phyloP scores from a whole-genome alignment of 2,113 vertebrate genomes.

The Thomomys bottae region DNA sequence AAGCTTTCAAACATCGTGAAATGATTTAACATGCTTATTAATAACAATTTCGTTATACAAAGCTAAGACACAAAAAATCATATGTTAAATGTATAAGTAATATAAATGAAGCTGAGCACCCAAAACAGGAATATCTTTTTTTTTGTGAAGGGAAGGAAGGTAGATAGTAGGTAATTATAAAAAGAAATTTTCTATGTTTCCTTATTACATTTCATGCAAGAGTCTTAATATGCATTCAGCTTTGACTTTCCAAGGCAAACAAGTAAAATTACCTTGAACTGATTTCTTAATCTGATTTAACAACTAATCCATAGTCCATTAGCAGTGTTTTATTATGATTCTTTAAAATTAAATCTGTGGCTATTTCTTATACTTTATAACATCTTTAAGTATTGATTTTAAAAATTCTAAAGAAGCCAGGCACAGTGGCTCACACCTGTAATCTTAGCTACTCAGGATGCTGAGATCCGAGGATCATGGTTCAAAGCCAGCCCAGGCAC shows the following conservation, averaged over 20 bases:
- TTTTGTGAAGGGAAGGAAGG: not conserved
- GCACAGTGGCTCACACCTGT: no score
- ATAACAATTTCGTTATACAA: not conserved
- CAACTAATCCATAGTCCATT: not conserved
- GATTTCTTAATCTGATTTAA: not conserved
- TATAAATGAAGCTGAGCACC: not conserved
- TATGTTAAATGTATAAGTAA: not conserved
- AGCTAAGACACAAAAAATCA: not conserved
- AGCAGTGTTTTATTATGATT: constrained; percentile 30
- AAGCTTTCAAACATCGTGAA: not conserved
- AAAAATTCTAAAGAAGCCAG: constrained; percentile 43
- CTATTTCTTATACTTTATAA: not conserved
- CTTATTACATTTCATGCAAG: not conserved
- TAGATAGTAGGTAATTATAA: not conserved
- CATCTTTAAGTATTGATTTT: constrained; percentile 14
- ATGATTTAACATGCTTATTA: not conserved
- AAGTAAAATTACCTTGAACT: constrained; percentile 19
- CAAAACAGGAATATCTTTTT: not conserved
- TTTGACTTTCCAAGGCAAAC: constrained; percentile 1
- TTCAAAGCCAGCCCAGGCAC: no score
- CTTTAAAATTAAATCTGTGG: constrained; percentile 38
- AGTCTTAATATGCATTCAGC: not conserved
- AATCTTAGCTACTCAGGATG: no score
- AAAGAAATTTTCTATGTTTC: not conserved
- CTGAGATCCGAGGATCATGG: no score